Evolutionary conservation across 1,140 invertebrate genomes (phyloP), one percentile per base, ranked within the genome.

Genomic region (Portunus trituberculatus): DNA sequence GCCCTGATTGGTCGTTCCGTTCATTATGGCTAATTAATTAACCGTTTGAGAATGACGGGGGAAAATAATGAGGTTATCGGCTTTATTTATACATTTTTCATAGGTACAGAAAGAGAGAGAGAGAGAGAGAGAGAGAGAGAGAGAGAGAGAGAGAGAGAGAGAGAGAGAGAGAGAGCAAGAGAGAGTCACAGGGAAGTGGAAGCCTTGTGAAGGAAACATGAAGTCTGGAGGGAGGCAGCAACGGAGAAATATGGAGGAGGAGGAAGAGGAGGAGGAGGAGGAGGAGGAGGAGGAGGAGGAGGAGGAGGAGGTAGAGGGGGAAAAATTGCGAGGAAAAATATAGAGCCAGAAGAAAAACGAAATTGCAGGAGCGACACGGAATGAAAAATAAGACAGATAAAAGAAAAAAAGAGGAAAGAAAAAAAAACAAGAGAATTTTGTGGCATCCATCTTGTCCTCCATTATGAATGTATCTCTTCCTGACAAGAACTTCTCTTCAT

Each of bases 401-500:
- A 59, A 59, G 52, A 59, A 20, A 59, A 59, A 59, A 59, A 59
- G 6, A 52, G 48, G n/a, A n/a, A 39, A 39, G 39, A 39, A 39
- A 39, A 39, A 39, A 59, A 20, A 20, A 2, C 1, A 76, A 76
- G 67, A 76, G 20, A 76, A 76, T 76, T 76, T 76, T 76, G 67
- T n/a, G n/a, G 67, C 67, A 76, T 76, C 67, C 67, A 76, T 76
- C 67, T 76, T 76, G 67, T 25, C 67, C 25, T 76, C 67, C 25
- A n/a, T 76, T 76, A 76, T 76, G 25, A 76, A 76, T 76, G 67
- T 20, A 76, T 76, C 67, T 76, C 67, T 0, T n/a, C 25, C 20
- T 76, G 67, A 76, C 67, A 76, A 76, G 67, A 76, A 76, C 67
- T 76, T n/a, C 67, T 76, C 67, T n/a, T 76, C 67, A 76, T 76